Percentiles rank a stretch among this genome's conserved stretches.
Conservation (phyloP, 2,113 vertebrate genomes). For the Paracanthobrama guichenoti region DNA sequence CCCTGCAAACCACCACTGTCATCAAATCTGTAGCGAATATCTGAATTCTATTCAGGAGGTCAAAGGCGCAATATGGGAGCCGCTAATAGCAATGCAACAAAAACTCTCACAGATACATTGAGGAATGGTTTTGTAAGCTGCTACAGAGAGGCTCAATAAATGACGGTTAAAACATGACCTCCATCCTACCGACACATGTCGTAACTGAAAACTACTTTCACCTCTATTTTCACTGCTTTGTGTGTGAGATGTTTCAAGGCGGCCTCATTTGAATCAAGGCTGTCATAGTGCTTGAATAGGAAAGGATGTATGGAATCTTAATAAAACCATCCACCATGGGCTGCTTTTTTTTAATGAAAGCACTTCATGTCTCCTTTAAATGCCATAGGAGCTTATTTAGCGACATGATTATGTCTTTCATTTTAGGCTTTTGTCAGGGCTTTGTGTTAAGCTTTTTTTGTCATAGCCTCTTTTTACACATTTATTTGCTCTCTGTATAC, state of each 20-base stretch:
- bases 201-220: conserved; percentile 53
- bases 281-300: conserved; percentile 34
- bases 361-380: conserved; percentile 33
- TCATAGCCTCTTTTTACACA: background rate
- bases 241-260: conserved; percentile 34
- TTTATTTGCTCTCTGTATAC: conserved; percentile 6
- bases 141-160: conserved; percentile 27
- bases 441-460: conserved; percentile 3
- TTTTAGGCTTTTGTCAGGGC: background rate
- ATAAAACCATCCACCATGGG: conserved; percentile 45
- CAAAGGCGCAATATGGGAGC: background rate
- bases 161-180: conserved; percentile 50
- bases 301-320: conserved; percentile 46
- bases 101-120: background rate
- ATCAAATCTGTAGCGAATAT: conserved; percentile 15
- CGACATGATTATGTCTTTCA: conserved; percentile 16
- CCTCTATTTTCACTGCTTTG: conserved; percentile 51
- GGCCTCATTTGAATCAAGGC: conserved; percentile 60
- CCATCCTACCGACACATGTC: conserved; percentile 42
- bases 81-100: conserved; percentile 29
- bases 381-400: conserved; percentile 27
- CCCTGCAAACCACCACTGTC: conserved; percentile 20
- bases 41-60: conserved; percentile 12
- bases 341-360: conserved; percentile 19
- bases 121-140: conserved; percentile 38